phyloP scores from a whole-genome alignment of 2,888 invertebrate genomes.

The Apamea crenata region DNA sequence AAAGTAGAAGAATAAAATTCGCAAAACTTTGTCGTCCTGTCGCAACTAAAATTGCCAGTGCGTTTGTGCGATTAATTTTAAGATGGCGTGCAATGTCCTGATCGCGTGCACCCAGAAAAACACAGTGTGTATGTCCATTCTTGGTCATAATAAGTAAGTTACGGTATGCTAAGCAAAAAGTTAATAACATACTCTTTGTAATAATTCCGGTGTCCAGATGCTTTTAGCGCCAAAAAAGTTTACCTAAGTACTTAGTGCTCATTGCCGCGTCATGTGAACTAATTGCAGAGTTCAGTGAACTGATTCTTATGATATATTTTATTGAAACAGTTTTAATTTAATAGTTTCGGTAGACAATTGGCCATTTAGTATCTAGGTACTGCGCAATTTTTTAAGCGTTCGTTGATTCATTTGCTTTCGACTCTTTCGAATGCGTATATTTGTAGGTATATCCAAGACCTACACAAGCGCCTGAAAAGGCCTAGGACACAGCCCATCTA shows the following conservation, averaged over 20 bases:
- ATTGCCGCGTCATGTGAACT: constrained; percentile 34
- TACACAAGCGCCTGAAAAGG: background rate
- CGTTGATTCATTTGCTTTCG: background rate
- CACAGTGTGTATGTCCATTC: constrained; percentile 44
- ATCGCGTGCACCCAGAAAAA: constrained; percentile 58
- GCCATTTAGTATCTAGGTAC: constrained; percentile 5
- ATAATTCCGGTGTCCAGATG: constrained; percentile 43
- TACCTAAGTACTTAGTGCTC: constrained; percentile 22
- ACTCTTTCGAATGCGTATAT: background rate
- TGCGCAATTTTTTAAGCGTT: background rate
- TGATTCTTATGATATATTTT: constrained; percentile 41
- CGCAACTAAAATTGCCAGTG: background rate
- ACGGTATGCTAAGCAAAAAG: constrained; percentile 55
- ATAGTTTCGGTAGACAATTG: constrained; percentile 30
- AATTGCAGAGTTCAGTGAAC: constrained; percentile 58
- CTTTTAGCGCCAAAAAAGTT: constrained; percentile 57
- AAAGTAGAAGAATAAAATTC: background rate
- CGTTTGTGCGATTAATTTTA: constrained; percentile 26
- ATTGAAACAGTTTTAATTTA: constrained; percentile 41
- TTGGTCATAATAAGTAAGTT: constrained; percentile 53
- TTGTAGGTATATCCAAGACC: background rate
- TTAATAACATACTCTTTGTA: constrained; percentile 55
- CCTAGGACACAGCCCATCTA: background rate
- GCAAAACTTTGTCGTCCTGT: background rate
- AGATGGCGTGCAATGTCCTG: constrained; percentile 46